Base-by-base conservation (phyloP, 2,113 vertebrate species). In the Myanophis thanlyinensis region DNA sequence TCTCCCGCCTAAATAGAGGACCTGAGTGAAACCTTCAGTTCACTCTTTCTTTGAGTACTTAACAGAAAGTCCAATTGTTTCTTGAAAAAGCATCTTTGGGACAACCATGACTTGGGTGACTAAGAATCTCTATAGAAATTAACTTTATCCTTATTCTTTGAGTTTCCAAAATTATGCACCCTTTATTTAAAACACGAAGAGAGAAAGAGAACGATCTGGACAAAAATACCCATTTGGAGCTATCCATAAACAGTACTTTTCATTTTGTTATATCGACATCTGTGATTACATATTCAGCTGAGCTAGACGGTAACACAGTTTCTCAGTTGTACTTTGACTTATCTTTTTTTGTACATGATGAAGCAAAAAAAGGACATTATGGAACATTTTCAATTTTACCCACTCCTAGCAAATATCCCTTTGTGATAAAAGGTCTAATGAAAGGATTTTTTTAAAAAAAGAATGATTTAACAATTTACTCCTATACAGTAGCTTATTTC, bases 181-280 rank as follows among this genome's bases (percentile, higher is more conserved):
- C 1, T 90, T 12, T 56, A 4, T 91, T 94, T 90, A 93, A 93
- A 91, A 87, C 5, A 89, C 25, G 44, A 88, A 23, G n/a, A 86
- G 35, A 73, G 15, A 80, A 80, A 40, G 44, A 80, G 5, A 40
- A 15, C 3, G 67, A 80, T 80, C 67, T 22, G 18, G 67, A 92
- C 93, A 90, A 0, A 9, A 25, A 3, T 85, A 40, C 85, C 23
- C 91, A 20, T 27, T 91, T 59, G 0, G 5, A 89, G 40, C 0
- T 90, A 20, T 13, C 88, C 51, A 91, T 20, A 56, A 80, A n/a
- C 49, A 92, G n/a, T 48, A 80, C 87, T 56, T 95, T 88, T 87
- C 25, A 67, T 95, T 46, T 62, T 92, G 9, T 89, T 46, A 67
- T 94, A 94, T 91, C 88, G 90, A 80, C 92, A 91, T 30, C 49